Evolutionary conservation across 2,888 invertebrate genomes (phyloP).

Genomic region (Tanypteryx hageni): DNA sequence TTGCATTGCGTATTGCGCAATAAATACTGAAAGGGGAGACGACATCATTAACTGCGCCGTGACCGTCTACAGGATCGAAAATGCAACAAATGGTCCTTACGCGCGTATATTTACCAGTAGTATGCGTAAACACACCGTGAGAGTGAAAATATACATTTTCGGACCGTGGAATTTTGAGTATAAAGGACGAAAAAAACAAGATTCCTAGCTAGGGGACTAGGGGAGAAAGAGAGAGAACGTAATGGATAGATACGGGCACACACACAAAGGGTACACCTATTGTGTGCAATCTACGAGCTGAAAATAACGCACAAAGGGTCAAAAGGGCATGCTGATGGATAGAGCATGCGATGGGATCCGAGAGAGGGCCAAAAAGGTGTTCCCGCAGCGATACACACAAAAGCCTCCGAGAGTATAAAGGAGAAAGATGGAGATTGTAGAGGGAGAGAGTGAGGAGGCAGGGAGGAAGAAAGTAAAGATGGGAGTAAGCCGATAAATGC

Average conservation of each 20-base stretch:
- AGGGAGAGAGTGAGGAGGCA: background rate
- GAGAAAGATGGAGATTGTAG: background rate
- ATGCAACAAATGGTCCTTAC: background rate
- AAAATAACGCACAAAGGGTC: constrained; percentile 62
- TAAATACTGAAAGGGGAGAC: background rate
- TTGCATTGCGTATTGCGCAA: background rate
- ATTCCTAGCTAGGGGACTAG: background rate
- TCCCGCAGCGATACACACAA: constrained; percentile 50
- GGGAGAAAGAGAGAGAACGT: background rate
- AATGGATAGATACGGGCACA: constrained; percentile 22
- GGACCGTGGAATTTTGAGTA: background rate
- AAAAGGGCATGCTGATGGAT: constrained; percentile 57
- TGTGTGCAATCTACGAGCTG: constrained; percentile 50
- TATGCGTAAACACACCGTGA: background rate
- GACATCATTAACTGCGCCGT: background rate
- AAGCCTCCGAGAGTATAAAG: background rate
- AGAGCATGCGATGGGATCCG: constrained; percentile 46
- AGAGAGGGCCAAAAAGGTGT: constrained; percentile 57
- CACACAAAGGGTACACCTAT: constrained; percentile 8
- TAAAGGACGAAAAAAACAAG: background rate
- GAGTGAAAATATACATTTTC: background rate
- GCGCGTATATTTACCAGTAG: background rate
- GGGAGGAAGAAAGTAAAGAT: background rate
- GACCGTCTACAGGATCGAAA: background rate
- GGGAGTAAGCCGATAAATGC: constrained; percentile 13